Percentiles rank a stretch among this genome's conserved stretches.
Evolutionary conservation across 1,140 invertebrate genomes (phyloP).

Genomic region (Drosophila lowei): DNA sequence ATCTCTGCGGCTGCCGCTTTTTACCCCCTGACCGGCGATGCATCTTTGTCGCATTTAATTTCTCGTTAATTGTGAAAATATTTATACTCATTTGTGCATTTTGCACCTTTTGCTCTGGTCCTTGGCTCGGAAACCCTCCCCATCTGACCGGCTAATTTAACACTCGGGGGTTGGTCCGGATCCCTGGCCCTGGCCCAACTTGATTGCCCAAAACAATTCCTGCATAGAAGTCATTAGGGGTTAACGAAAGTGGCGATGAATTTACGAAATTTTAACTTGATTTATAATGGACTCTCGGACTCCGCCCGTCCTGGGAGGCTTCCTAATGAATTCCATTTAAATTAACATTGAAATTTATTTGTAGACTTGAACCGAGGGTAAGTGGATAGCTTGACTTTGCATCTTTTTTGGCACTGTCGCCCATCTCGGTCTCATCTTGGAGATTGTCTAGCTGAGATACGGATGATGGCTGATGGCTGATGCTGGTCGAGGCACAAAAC

Average conservation of each 20-base stretch:
- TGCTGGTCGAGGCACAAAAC: slow-evolving; percentile 49
- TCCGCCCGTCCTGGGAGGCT: slow-evolving; percentile 1
- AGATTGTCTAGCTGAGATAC: slow-evolving; percentile 67
- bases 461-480: slow-evolving; percentile 1
- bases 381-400: slow-evolving; percentile 57
- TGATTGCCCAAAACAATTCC: slow-evolving; percentile 79
- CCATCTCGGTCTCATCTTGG: slow-evolving; percentile 45
- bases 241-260: slow-evolving; percentile 82
- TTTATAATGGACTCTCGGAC: slow-evolving; percentile 61
- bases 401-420: slow-evolving; percentile 53
- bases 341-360: slow-evolving; percentile 81
- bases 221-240: slow-evolving; percentile 79
- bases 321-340: slow-evolving; percentile 75
- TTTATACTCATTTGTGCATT: slow-evolving; percentile 82
- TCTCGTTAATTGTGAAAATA: slow-evolving; percentile 81
- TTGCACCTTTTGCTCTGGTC: slow-evolving; percentile 72
- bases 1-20: slow-evolving; percentile 43
- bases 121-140: slow-evolving; percentile 39
- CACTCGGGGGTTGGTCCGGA: slow-evolving; percentile 51
- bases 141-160: slow-evolving; percentile 60
- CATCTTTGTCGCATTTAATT: slow-evolving; percentile 81
- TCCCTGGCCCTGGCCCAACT: slow-evolving; percentile 37
- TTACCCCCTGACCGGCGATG: slow-evolving; percentile 35
- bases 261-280: slow-evolving; percentile 76
- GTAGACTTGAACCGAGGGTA: slow-evolving; percentile 56